Evolutionary conservation across 2,797 vertebrate species (phyloP), one percentile per base, ranked within the genome.

Genomic region (Enteromius mattozi): DNA sequence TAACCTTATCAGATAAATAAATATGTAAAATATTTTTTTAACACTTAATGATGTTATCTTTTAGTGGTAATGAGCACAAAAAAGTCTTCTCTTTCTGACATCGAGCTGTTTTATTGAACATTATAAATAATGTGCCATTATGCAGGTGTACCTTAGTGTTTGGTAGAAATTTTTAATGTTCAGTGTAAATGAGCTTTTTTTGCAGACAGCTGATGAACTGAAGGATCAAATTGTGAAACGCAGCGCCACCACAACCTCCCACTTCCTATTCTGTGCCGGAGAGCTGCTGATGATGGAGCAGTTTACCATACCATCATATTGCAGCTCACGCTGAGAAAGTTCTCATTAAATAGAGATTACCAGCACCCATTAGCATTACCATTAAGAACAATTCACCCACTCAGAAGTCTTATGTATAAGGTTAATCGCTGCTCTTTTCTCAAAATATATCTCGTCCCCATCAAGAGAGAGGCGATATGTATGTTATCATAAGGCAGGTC

Each of bases 311-410:
- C 27, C 86, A 90, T 92, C 88, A 91, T 86, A 87, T 88, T 71
- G 61, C 76, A 51, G 85, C 79, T 85, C 92, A 87, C 86, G 79
- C 85, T 78, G 51, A 85, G 86, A 87, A 89, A 90, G 89, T 90
- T 89, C 86, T 88, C 88, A 88, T 88, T 93, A 92, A 94, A 92
- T 91, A 87, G 85, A 88, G 89, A 90, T 90, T 88, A 80, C 84
- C 86, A 80, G 75, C 76, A 80, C 81, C 83, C 85, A 87, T 90
- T 89, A 87, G 83, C 86, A 80, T 87, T 89, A 86, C 78, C 81
- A 89, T 90, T 84, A 86, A 90, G 88, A 88, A 88, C 87, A 82
- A 75, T 85, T 88, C 65, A 87, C 65, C 78, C 51, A 75, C 84
- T 81, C 89, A 85, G 45, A 86, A 49, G 88, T 68, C 80, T 88